Evolutionary conservation across 2,888 invertebrate species (phyloP), one percentile per base, ranked within the genome.

Genomic region (Tolmerus cingulatus): DNA sequence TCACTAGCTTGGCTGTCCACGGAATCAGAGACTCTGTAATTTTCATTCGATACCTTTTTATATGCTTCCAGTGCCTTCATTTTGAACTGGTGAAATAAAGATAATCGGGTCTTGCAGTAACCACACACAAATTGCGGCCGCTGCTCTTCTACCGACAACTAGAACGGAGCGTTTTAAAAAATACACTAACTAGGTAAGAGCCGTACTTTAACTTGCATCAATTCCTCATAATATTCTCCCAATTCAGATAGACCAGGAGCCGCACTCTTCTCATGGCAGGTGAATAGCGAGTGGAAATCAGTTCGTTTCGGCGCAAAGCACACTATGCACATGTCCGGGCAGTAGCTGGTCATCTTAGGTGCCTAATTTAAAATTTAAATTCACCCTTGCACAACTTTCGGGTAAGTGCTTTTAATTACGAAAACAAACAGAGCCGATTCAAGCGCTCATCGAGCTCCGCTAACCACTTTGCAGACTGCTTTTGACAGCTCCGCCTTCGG

Each of bases 11-110:
- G 37, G 16, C 46, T 46, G 8, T 30, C 19, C 19, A 5, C 14
- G 0, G 12, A 16, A 16, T 66, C 12, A 66, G 27, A 5, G 2
- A 16, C 8, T 37, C 40, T 19, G 27, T 19, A 8, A 34, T 27
- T 43, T 23, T 74, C 34, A 27, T 5, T 34, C 5, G 81, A 27
- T 23, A 87, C 74, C 23, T 86, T 87, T 3, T 85, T 87, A 30
- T 87, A 86, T 0, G 87, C 85, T 43, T 86, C 78, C 12, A 79
- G 51, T 19, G 87, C 87, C 76, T 87, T 87, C 55, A 77, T 79
- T 40, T 85, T 87, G 79, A 88, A 88, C 43, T 87, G 79, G 16
- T 88, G 79, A 81, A 85, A 88, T 57, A 55, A 37, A 16, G 43
- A 81, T 4, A 88, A 16, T 37, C 87, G 85, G 34, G 46, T 43